phyloP scores from a whole-genome alignment of 2,888 invertebrate species.

The Nebria brevicollis region DNA sequence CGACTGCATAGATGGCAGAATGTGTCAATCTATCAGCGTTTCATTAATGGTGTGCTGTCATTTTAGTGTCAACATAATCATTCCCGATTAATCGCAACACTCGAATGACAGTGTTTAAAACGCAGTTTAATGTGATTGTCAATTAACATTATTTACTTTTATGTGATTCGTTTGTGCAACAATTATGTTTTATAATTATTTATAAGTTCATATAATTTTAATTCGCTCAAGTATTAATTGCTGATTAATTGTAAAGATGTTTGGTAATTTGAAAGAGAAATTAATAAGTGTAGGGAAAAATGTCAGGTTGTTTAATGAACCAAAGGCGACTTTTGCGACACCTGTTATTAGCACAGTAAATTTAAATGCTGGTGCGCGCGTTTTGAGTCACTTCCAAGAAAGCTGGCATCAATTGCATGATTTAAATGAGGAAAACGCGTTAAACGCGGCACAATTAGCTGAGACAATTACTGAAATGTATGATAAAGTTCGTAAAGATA shows the following conservation, averaged over 20 bases:
- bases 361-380: conserved; percentile 73
- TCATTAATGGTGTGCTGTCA: neutral
- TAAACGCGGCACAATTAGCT: conserved; percentile 68
- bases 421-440: conserved; percentile 75
- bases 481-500: conserved; percentile 53
- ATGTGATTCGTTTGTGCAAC: neutral
- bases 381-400: conserved; percentile 76
- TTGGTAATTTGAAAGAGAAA: conserved; percentile 65
- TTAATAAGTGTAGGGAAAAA: conserved; percentile 60
- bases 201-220: neutral
- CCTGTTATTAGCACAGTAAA: conserved; percentile 57
- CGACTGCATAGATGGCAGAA: conserved; percentile 36
- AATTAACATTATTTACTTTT: neutral
- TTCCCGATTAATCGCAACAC: conserved; percentile 16
- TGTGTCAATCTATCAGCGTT: neutral
- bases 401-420: conserved; percentile 78
- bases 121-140: neutral
- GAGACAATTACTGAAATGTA: conserved; percentile 62
- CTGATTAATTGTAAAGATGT: conserved; percentile 56
- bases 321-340: conserved; percentile 43
- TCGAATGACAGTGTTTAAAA: neutral
- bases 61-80: conserved; percentile 37
- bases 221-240: neutral
- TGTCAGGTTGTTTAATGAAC: conserved; percentile 45
- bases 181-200: neutral